A percentile compares a stretch with the other conserved stretches of the same genome.
Conservation (phyloP, 2,797 vertebrate genomes). For the Sebastes matsubarae region DNA sequence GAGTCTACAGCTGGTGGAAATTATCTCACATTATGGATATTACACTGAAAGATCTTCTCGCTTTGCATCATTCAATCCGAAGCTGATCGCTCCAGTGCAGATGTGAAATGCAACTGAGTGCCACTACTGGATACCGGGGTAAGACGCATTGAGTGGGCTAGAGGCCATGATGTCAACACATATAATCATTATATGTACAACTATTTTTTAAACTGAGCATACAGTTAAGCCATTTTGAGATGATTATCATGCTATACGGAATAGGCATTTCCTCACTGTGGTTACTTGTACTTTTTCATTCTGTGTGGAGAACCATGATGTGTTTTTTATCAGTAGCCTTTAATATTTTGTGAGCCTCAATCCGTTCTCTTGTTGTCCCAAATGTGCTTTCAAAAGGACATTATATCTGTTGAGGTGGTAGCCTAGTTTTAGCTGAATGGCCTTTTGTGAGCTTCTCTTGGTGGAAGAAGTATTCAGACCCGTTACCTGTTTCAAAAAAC, state of each 20-base stretch:
- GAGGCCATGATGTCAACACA: not conserved
- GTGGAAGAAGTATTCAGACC: not conserved
- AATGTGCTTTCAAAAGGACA: not conserved
- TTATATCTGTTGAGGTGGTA: not conserved
- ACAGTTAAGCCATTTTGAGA: not conserved
- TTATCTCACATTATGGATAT: conserved; percentile 11
- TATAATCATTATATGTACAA: not conserved
- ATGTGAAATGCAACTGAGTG: not conserved
- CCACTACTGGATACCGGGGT: not conserved
- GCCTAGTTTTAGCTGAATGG: not conserved
- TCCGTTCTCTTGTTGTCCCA: not conserved
- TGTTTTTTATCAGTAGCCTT: not conserved
- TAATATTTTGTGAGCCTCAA: not conserved
- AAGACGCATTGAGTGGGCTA: not conserved
- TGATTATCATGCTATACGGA: not conserved
- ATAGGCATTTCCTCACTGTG: not conserved
- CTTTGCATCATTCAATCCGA: conserved; percentile 19
- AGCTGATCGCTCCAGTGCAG: not conserved
- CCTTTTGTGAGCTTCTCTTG: not conserved
- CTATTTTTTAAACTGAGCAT: not conserved
- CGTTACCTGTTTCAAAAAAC: not conserved
- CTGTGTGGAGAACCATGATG: too few species aligned
- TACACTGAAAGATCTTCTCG: not conserved
- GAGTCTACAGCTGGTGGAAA: conserved; percentile 34
- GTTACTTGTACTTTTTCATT: not conserved